These are phyloP conservation scores for Procavia capensis DNA, from an alignment of 2,113 vertebrate species.

Conservation along the genomic window DNA sequence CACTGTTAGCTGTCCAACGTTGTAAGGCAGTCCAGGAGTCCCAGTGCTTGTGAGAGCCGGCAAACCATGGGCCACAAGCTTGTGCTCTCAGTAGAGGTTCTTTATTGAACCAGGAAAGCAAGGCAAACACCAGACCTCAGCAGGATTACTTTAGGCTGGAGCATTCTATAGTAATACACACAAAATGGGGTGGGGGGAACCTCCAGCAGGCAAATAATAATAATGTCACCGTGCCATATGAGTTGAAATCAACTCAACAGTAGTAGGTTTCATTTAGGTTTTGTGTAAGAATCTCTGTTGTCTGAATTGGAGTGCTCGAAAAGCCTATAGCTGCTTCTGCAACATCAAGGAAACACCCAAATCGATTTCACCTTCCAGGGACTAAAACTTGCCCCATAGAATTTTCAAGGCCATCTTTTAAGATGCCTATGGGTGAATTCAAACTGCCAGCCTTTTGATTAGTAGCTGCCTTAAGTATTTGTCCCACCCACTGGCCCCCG, in stretches of 20 bases:
- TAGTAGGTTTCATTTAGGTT: background rate
- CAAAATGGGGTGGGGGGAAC: background rate
- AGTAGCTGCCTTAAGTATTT: background rate
- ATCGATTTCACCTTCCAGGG: background rate
- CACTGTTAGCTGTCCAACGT: background rate
- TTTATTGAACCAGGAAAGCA: background rate
- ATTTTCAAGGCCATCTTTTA: background rate
- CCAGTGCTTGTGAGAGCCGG: background rate
- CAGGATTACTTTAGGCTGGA: background rate
- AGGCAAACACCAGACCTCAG: background rate
- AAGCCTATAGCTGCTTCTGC: background rate
- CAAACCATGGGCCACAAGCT: background rate
- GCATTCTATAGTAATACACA: background rate
- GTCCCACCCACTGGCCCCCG: background rate
- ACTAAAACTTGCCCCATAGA: background rate
- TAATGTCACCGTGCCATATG: background rate
- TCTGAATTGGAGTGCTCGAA: background rate
- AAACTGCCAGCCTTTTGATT: background rate
- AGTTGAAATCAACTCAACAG: background rate
- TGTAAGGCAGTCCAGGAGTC: conserved; percentile 7
- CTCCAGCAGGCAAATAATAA: background rate
- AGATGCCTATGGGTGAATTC: background rate
- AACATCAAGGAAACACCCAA: background rate
- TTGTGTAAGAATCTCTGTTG: background rate
- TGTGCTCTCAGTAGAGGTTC: background rate